Evolutionary conservation across 1,140 invertebrate genomes (phyloP).

Genomic region (Battus philenor): DNA sequence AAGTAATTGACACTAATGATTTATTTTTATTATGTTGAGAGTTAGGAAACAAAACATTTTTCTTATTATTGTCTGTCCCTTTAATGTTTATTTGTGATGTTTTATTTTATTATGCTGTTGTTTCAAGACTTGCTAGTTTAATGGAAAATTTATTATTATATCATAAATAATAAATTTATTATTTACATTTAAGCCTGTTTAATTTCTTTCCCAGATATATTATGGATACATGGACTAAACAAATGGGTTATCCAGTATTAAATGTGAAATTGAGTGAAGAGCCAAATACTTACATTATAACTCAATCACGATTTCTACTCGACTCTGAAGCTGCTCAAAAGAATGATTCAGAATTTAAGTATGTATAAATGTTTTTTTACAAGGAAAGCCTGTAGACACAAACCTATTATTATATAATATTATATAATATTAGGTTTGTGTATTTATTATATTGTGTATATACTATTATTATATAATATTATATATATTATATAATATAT

Average conservation of each 20-base stretch:
- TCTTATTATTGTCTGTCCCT: no score
- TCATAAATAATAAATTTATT: no score
- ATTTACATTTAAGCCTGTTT: no score
- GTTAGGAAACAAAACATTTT: no score
- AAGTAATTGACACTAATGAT: constrained; percentile 35
- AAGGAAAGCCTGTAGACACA: not conserved
- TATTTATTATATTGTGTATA: not conserved
- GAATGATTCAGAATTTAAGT: constrained; percentile 79
- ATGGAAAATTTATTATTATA: no score
- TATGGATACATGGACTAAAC: constrained; percentile 94
- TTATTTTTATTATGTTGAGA: not conserved
- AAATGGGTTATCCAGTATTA: constrained; percentile 94
- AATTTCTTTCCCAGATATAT: constrained; percentile 79
- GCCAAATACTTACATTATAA: constrained; percentile 78
- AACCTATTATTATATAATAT: not conserved
- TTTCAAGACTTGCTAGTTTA: no score
- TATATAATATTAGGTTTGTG: not conserved
- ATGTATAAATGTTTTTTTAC: constrained; percentile 28
- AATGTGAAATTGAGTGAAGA: constrained; percentile 74
- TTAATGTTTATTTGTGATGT: no score
- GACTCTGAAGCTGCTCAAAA: constrained; percentile 77
- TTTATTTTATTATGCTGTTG: no score
- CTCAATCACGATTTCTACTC: constrained; percentile 84
- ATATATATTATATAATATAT: no score
- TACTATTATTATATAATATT: no score